Evolutionary conservation across 2,113 vertebrate species (phyloP).

Genomic region (Laterallus jamaicensis): DNA sequence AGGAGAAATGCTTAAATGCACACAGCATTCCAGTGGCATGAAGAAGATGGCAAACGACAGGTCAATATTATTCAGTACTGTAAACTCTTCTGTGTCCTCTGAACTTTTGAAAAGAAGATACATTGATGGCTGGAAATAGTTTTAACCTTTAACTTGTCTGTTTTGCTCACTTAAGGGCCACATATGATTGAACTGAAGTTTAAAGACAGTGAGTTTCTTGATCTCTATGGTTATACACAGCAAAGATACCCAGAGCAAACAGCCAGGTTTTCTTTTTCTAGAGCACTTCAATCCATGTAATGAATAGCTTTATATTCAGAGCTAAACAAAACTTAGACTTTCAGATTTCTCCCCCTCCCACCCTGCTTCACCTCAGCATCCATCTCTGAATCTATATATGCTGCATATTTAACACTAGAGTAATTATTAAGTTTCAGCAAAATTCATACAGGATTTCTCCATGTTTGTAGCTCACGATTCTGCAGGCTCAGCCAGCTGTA

Average conservation of each 20-base stretch:
- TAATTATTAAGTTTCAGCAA: constrained; percentile 39
- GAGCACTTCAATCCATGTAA: not conserved
- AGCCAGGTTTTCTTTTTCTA: not conserved
- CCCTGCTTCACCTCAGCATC: not conserved
- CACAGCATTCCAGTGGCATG: not conserved
- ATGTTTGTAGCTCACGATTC: not conserved
- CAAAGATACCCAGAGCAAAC: not conserved
- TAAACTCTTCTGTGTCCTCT: not conserved
- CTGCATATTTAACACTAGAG: not conserved
- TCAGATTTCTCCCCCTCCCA: accelerated
- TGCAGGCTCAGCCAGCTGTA: constrained; percentile 36
- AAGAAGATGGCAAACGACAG: not conserved
- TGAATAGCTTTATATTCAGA: not conserved
- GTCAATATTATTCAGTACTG: not conserved
- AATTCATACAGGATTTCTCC: constrained; percentile 1
- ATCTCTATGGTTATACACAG: not conserved
- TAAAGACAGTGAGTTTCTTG: not conserved
- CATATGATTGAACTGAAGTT: not conserved
- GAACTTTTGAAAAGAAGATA: not conserved
- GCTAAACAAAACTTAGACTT: not conserved
- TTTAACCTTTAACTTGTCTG: not conserved
- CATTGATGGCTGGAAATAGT: not conserved
- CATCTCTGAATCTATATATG: not conserved
- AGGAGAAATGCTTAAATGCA: not conserved
- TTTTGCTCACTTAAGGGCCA: not conserved